Base-by-base conservation (phyloP, 2,797 vertebrate species). In the Eidolon dupreanum region DNA sequence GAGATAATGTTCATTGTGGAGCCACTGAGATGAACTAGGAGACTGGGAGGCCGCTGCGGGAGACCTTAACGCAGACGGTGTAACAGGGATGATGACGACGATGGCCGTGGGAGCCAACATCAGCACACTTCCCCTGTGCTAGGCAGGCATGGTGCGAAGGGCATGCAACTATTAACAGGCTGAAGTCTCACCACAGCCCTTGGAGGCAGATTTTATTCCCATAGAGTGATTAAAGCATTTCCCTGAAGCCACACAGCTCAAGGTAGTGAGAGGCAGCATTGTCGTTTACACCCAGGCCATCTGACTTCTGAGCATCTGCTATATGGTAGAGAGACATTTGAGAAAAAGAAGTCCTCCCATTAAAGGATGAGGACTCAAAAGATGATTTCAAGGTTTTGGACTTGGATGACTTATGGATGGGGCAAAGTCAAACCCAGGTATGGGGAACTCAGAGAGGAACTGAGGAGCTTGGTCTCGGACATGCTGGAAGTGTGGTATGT, bases 1-100 rank as follows among this genome's bases (percentile, higher is more conserved):
- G 95, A 97, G 70, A 88, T 66, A 86, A 74, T 19, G 24, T 75
- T 68, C 86, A 12, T 68, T 83, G 8, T 16, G 16, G 75, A 57
- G 74, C 43, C n/a, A 75, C 38, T 0, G 17, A 92, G 66, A 46
- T 75, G 49, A 79, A 61, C 28, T 5, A 49, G 85, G 88, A 90
- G 82, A 16, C 55, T 71, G 49, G 10, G 31, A 77, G 75, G 81
- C 24, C 10, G 26, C 46, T 3, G 24, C 0, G 3, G 82, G 57
- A 82, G 79, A 51, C 26, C 33, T 17, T 17, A 65, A 46, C 77
- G 75, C 19, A 41, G 63, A 33, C 4, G 24, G 9, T 0, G 0
- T 6, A 20, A 28, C 43, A 38, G 26, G 41, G n/a, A 38, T 19
- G 28, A 17, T 22, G 36, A 6, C 12, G 73, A 26, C 15, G 63